Evolutionary conservation across 2,797 vertebrate species (phyloP), one percentile per base, ranked within the genome.

Genomic region (Hyperoplus immaculatus): DNA sequence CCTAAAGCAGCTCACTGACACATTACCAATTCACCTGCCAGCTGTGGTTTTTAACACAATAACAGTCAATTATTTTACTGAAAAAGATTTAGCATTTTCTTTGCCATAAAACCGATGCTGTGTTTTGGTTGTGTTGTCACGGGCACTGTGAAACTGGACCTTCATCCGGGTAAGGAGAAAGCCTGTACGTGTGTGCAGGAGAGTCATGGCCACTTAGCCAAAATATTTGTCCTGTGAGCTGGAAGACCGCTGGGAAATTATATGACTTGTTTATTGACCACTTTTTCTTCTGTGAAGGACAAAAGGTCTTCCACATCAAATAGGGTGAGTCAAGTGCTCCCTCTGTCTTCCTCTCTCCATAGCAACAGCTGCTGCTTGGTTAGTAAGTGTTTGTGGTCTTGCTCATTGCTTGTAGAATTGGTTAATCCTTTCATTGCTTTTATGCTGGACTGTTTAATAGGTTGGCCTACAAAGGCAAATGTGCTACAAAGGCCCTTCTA

Each of bases 231-330:
- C 63, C 65, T 78, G 53, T 72, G 74, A 47, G 66, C 63, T 72
- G 57, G 49, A 69, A 43, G 76, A 87, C 82, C 62, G 47, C 54
- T 75, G 73, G 83, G 81, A 85, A 88, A 86, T 81, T 73, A 78
- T 57, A 72, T 73, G 58, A 83, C 75, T 85, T 58, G 56, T 71
- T 77, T 82, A 77, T 78, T 81, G 84, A 81, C 58, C 62, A 58
- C 79, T 83, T 78, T 65, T 81, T 76, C 68, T 72, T 59, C 69
- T 62, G 43, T 71, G 57, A 86, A 79, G 80, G 81, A 83, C 81
- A 83, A 83, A 80, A 75, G 77, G 67, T 78, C 72, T 65, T 72
- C 53, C 51, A 47, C 69, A 54, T 68, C 54, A 89, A 72, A 69
- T 42, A 72, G 56, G 57, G 18, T 69, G 41, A 50, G 58, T 65